Conservation (phyloP, 2,797 vertebrate genomes). For the Sarcophilus harrisii region DNA sequence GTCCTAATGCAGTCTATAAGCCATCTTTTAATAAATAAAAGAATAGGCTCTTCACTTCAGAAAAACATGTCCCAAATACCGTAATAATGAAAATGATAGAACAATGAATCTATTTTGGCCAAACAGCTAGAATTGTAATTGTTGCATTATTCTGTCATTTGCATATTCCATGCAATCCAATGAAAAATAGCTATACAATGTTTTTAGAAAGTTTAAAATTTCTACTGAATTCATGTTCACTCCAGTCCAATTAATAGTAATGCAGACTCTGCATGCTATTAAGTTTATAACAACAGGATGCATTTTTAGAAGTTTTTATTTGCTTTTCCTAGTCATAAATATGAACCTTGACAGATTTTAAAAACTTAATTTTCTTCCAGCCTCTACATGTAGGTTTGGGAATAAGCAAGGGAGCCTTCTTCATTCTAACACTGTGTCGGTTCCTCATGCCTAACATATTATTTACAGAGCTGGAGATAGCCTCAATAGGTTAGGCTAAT, state of each 20-base stretch:
- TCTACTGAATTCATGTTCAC: conserved; percentile 28
- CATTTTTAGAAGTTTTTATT: conserved; percentile 14
- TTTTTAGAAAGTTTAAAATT: conserved; percentile 60
- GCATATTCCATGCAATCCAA: conserved; percentile 54
- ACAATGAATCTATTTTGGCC: conserved; percentile 69
- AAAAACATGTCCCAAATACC: conserved; percentile 49
- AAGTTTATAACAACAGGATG: background rate
- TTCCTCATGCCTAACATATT: background rate
- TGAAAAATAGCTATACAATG: conserved; percentile 65
- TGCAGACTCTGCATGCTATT: background rate
- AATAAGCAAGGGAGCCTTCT: background rate
- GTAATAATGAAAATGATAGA: conserved; percentile 53
- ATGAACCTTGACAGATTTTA: background rate
- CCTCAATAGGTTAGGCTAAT: background rate
- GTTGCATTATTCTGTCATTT: conserved; percentile 65
- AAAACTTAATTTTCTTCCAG: background rate
- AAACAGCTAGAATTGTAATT: conserved; percentile 51
- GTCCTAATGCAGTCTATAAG: conserved; percentile 37
- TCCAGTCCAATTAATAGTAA: conserved; percentile 51
- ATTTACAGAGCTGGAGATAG: background rate
- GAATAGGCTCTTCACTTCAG: conserved; percentile 37
- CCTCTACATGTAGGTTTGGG: background rate
- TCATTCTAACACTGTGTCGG: background rate
- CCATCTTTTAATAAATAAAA: conserved; percentile 42
- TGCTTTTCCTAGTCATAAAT: background rate